A percentile compares a stretch with the other conserved stretches of the same genome.
phyloP scores from a whole-genome alignment of 2,888 invertebrate genomes.

The Coenonympha glycerion region DNA sequence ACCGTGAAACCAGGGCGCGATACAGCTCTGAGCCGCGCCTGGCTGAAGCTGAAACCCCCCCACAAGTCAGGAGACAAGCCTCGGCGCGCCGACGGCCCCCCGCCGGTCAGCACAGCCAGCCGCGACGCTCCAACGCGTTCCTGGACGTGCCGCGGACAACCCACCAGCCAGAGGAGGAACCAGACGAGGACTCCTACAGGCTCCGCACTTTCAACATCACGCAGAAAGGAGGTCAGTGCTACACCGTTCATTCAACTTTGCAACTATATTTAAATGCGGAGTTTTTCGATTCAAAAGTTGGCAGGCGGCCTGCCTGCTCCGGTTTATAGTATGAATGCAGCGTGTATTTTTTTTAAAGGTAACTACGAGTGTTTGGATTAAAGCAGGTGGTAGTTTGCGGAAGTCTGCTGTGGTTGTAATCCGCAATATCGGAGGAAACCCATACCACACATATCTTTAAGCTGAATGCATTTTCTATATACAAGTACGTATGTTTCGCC shows the following conservation, averaged over 20 bases:
- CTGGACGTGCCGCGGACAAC: slow-evolving; percentile 78
- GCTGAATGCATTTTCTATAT: too few species aligned
- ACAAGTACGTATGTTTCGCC: too few species aligned
- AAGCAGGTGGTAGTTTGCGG: too few species aligned
- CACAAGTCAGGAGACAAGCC: slow-evolving; percentile 78
- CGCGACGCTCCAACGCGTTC: slow-evolving; percentile 82
- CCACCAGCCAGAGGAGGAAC: slow-evolving; percentile 73
- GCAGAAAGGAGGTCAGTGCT: slow-evolving; percentile 86
- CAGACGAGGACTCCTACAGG: slow-evolving; percentile 91
- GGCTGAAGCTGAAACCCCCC: slow-evolving; percentile 80
- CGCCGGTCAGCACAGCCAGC: slow-evolving; percentile 60
- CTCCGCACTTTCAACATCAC: slow-evolving; percentile 95
- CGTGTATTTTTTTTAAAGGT: too few species aligned
- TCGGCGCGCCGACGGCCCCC: slow-evolving; percentile 76
- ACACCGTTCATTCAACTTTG: slow-evolving; percentile 60
- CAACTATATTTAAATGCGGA: slow-evolving; percentile 48
- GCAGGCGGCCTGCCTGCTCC: slow-evolving; percentile 43
- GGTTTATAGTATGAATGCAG: slow-evolving; percentile 16
- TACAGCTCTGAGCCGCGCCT: slow-evolving; percentile 82
- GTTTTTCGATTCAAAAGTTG: slow-evolving; percentile 59
- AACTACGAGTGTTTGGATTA: too few species aligned
- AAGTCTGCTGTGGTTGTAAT: too few species aligned
- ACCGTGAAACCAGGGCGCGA: slow-evolving; percentile 73
- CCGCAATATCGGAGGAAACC: too few species aligned
- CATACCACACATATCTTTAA: too few species aligned